Percentiles rank a stretch among this genome's conserved stretches.
phyloP scores from a whole-genome alignment of 64 coral and sea anemone species.

The Orbicella faveolata region DNA sequence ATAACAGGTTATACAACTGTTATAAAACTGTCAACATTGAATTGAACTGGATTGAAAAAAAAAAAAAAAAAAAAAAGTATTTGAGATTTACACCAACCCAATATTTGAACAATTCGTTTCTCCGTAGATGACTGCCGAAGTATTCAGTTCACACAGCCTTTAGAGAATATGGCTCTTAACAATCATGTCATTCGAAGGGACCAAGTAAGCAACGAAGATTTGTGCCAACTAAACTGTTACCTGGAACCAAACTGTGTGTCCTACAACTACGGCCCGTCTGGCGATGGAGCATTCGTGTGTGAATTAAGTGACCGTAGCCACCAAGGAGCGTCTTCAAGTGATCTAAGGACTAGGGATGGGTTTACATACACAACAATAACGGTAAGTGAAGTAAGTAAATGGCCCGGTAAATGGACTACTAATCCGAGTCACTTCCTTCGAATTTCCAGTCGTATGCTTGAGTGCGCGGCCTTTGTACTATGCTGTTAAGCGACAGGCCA shows the following conservation, averaged over 20 bases:
- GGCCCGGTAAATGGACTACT: too few relatives aligned
- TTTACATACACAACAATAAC: background rate
- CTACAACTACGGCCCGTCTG: slow-evolving; percentile 8
- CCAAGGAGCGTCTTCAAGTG: background rate
- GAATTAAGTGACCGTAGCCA: slow-evolving; percentile 16
- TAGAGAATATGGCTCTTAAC: background rate
- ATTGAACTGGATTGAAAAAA: too few relatives aligned
- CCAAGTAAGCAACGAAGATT: background rate
- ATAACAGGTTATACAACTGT: too few relatives aligned
- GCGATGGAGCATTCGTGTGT: background rate
- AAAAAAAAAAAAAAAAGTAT: too few relatives aligned
- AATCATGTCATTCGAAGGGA: background rate
- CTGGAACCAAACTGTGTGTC: slow-evolving; percentile 31
- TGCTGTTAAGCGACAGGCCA: too few relatives aligned
- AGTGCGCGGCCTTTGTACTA: too few relatives aligned
- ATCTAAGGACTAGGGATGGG: background rate
- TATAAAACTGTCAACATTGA: too few relatives aligned
- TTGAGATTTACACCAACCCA: too few relatives aligned
- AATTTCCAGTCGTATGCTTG: too few relatives aligned
- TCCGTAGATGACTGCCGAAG: background rate
- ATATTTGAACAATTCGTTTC: background rate
- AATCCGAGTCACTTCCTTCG: too few relatives aligned
- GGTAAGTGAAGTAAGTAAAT: background rate
- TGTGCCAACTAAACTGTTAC: slow-evolving; percentile 20
- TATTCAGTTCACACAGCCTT: background rate